A percentile compares a stretch with the other conserved stretches of the same genome.
Conservation (phyloP, 2,888 invertebrate genomes). For the Volucella inflata region DNA sequence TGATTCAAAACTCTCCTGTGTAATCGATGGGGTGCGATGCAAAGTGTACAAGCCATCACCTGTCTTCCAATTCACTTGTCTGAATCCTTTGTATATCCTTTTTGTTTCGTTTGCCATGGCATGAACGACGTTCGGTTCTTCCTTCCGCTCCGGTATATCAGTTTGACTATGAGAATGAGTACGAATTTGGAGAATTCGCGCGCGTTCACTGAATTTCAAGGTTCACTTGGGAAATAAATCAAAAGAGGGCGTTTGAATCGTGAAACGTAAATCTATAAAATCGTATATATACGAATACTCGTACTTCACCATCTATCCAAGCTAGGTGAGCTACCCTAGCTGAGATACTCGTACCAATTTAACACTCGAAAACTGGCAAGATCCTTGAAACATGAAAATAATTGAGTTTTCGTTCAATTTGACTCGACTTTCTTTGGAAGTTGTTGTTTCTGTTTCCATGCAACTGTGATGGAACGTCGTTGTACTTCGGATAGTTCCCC, state of each 20-base stretch:
- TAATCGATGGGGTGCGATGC: constrained; percentile 46
- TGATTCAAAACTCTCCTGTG: constrained; percentile 17
- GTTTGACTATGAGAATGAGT: not conserved
- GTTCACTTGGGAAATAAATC: constrained; percentile 68
- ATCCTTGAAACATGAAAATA: constrained; percentile 64
- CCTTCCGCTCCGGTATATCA: not conserved
- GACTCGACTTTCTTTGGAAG: constrained; percentile 64
- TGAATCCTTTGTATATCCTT: constrained; percentile 53
- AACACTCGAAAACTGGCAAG: not conserved
- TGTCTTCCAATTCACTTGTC: constrained; percentile 56
- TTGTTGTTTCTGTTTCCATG: constrained; percentile 24
- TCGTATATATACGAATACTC: not conserved
- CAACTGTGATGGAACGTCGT: constrained; percentile 26
- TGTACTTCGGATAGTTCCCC: not conserved
- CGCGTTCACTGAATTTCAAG: constrained; percentile 39
- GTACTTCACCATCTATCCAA: not conserved
- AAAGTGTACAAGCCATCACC: constrained; percentile 52
- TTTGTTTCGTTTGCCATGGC: not conserved
- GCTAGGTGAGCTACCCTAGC: not conserved
- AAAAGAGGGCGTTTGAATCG: constrained; percentile 31
- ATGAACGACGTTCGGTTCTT: not conserved
- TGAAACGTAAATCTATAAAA: no score
- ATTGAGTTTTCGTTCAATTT: constrained; percentile 73
- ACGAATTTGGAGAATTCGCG: not conserved
- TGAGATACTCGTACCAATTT: not conserved